These are phyloP conservation scores for Cebidichthys violaceus DNA, from an alignment of 2,113 vertebrate species.

Conservation along the genomic window DNA sequence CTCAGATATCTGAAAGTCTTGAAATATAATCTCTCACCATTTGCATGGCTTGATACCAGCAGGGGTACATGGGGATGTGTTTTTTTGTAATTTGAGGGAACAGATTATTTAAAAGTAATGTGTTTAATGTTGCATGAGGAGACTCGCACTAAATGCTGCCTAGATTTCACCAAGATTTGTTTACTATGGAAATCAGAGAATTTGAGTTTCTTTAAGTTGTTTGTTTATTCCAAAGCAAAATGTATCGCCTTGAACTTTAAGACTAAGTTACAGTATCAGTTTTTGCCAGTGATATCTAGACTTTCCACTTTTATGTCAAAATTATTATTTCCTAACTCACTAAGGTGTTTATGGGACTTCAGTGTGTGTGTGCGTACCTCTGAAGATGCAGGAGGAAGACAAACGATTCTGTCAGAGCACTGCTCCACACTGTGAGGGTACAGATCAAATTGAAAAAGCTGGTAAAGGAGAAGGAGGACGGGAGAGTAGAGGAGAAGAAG, in stretches of 20 bases:
- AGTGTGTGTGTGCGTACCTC: constrained; percentile 19
- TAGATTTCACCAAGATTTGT: background rate
- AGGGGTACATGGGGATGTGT: background rate
- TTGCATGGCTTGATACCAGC: background rate
- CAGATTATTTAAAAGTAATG: background rate
- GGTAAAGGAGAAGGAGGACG: constrained; percentile 25
- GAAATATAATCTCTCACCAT: background rate
- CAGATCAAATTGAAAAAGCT: constrained; percentile 57
- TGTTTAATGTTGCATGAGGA: background rate
- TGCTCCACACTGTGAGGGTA: constrained; percentile 51
- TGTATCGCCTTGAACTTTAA: background rate
- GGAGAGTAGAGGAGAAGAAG: constrained; percentile 20
- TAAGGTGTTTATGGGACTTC: constrained; percentile 34
- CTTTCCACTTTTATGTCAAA: constrained; percentile 26
- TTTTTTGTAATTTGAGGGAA: background rate
- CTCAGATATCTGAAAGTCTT: background rate
- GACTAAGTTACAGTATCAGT: background rate
- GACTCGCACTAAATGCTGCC: background rate
- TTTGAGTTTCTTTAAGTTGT: background rate
- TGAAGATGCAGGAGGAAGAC: constrained; percentile 53
- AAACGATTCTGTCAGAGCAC: constrained; percentile 66
- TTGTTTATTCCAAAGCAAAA: constrained; percentile 11
- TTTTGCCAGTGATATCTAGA: constrained; percentile 14
- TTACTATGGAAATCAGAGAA: background rate
- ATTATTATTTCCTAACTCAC: constrained; percentile 40